These are phyloP conservation scores for Brachionus rotundiformis DNA, from an alignment of 1,140 invertebrate species.

Conservation along the genomic window DNA sequence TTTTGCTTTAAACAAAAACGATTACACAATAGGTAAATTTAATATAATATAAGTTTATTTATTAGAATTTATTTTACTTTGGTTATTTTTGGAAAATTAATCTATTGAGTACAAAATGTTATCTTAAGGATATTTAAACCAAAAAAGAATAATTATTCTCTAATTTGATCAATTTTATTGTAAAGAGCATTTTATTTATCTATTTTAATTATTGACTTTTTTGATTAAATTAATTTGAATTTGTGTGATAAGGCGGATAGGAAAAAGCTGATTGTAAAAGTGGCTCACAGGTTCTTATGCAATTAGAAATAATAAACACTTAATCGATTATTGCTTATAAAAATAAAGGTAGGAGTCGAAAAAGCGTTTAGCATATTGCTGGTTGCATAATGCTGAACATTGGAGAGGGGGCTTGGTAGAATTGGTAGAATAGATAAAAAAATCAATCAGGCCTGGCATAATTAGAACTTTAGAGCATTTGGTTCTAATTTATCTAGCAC, in stretches of 20 bases:
- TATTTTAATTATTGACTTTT: background rate
- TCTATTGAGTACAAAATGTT: no score
- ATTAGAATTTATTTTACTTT: no score
- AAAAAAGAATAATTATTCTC: no score
- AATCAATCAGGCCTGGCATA: conserved; percentile 1
- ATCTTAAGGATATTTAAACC: no score
- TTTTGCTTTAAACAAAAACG: no score
- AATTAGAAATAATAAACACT: background rate
- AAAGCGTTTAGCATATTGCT: background rate
- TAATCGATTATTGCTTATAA: background rate
- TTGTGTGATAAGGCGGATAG: background rate
- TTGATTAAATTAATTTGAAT: background rate
- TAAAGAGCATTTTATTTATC: background rate
- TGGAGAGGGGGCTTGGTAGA: background rate
- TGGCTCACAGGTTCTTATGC: background rate
- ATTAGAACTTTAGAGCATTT: background rate
- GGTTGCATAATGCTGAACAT: background rate
- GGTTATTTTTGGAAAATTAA: no score
- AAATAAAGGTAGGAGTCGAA: background rate
- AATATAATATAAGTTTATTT: no score
- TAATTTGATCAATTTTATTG: no score
- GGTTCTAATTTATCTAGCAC: conserved; percentile 15
- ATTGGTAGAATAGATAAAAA: background rate
- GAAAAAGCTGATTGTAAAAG: background rate
- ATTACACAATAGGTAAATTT: no score